Evolutionary conservation across 1,140 invertebrate genomes (phyloP).

Genomic region (Coptotermes formosanus): DNA sequence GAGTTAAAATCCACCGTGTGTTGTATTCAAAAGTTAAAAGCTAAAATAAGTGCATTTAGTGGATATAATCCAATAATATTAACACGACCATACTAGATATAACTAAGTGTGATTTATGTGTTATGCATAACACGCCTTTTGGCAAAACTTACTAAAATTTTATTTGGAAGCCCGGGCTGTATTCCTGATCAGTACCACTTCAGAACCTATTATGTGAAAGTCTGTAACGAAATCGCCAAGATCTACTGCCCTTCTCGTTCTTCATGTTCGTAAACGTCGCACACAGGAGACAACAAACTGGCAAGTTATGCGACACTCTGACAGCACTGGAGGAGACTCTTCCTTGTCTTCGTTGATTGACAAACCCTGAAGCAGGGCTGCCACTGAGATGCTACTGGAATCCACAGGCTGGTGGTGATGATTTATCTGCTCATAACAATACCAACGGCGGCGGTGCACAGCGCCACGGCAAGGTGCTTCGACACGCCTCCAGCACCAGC

Average conservation of each 20-base stretch:
- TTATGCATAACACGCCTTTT: too few relatives aligned
- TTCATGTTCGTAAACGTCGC: too few relatives aligned
- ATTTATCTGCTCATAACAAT: slow-evolving; percentile 13
- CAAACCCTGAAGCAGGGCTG: background rate
- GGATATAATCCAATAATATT: too few relatives aligned
- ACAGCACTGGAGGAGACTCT: too few relatives aligned
- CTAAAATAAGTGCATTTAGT: too few relatives aligned
- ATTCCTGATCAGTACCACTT: background rate
- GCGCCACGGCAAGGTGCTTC: background rate
- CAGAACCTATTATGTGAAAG: background rate
- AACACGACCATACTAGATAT: too few relatives aligned
- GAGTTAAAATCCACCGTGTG: too few relatives aligned
- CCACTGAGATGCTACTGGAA: background rate
- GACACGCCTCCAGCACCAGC: background rate
- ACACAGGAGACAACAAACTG: too few relatives aligned
- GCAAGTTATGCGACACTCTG: too few relatives aligned
- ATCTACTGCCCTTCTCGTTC: background rate
- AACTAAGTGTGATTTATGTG: too few relatives aligned
- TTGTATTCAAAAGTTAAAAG: too few relatives aligned
- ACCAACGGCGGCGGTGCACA: background rate
- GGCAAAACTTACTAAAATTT: background rate
- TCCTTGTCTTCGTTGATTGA: background rate
- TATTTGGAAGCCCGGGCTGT: background rate
- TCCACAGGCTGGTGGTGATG: background rate
- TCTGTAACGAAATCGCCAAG: background rate